phyloP scores from a whole-genome alignment of 2,797 vertebrate species.

The Melanogrammus aeglefinus region DNA sequence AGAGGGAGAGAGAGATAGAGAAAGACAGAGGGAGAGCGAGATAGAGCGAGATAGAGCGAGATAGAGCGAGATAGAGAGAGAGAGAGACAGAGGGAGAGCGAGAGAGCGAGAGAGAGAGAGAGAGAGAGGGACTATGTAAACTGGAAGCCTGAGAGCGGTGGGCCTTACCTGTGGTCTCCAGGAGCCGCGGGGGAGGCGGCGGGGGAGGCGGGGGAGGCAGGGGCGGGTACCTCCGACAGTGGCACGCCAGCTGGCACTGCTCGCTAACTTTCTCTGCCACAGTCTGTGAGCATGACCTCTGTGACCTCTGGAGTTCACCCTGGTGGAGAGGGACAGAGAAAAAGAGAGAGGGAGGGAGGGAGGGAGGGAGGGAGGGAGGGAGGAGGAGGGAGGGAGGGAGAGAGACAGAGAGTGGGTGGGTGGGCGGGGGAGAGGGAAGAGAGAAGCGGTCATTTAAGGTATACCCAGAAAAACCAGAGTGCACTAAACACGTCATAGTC shows the following conservation, averaged over 20 bases:
- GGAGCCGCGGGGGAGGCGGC: conserved; percentile 77
- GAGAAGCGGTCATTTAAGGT: conserved; percentile 39
- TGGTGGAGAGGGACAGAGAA: conserved; percentile 63
- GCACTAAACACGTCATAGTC: conserved; percentile 19
- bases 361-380: conserved; percentile 35
- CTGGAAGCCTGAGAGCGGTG: conserved; percentile 16
- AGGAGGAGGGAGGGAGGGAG: conserved; percentile 35
- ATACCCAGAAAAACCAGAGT: conserved; percentile 55
- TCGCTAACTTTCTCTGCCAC: conserved; percentile 81
- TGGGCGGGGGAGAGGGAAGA: conserved; percentile 34
- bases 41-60: conserved; percentile 1
- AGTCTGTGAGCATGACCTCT: conserved; percentile 89
- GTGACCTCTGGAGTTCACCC: conserved; percentile 76
- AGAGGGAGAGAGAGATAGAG: conserved; percentile 40
- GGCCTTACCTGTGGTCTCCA: conserved; percentile 69
- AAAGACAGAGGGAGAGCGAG: conserved; percentile 43
- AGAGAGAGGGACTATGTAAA: conserved; percentile 45
- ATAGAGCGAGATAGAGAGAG: conserved; percentile 28
- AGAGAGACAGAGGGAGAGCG: not conserved
- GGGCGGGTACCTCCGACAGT: conserved; percentile 87
- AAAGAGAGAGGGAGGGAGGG: conserved; percentile 26
- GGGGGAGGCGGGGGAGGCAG: conserved; percentile 90
- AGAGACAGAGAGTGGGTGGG: conserved; percentile 42
- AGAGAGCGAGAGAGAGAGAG: conserved; percentile 12
- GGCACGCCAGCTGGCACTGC: conserved; percentile 87